Evolutionary conservation across 2,113 vertebrate species (phyloP).

Genomic region (Hippocampus guttulatus): DNA sequence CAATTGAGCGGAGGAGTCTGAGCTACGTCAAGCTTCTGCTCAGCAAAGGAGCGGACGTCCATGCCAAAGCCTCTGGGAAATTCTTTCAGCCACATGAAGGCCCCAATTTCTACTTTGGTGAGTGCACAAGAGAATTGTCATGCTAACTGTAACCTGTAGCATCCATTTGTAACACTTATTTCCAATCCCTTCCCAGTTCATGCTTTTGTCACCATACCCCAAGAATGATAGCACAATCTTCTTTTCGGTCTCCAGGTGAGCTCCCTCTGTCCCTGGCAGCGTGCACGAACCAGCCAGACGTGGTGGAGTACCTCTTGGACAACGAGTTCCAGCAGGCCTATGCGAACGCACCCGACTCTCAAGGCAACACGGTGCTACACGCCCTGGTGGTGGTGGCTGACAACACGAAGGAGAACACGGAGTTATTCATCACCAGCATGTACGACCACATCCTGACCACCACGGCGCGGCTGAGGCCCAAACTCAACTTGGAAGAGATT

Average conservation of each 20-base stretch:
- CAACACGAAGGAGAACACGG: conserved; percentile 83
- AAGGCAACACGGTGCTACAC: conserved; percentile 88
- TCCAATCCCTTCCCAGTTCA: too few relatives aligned
- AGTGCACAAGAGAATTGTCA: conserved; percentile 25
- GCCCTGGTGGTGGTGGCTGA: conserved; percentile 86
- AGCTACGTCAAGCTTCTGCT: conserved; percentile 81
- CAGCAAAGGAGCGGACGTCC: conserved; percentile 85
- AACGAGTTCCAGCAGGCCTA: conserved; percentile 75
- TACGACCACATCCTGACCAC: conserved; percentile 84
- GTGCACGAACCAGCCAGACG: conserved; percentile 89
- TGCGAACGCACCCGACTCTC: conserved; percentile 74
- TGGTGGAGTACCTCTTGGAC: conserved; percentile 86
- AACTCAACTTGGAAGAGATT: conserved; percentile 82
- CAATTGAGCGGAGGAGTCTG: conserved; percentile 89
- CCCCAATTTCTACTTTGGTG: conserved; percentile 93
- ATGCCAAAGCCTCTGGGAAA: conserved; percentile 84
- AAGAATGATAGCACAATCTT: too few relatives aligned
- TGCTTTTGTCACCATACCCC: too few relatives aligned
- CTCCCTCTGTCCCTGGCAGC: conserved; percentile 90
- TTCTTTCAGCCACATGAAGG: conserved; percentile 88
- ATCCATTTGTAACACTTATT: too few relatives aligned
- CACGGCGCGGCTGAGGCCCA: conserved; percentile 74
- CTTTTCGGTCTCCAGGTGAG: conserved; percentile 75
- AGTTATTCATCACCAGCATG: conserved; percentile 83
- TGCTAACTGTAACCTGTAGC: too few relatives aligned